phyloP scores from a whole-genome alignment of 2,888 invertebrate species.

The Apotomis turbidana region DNA sequence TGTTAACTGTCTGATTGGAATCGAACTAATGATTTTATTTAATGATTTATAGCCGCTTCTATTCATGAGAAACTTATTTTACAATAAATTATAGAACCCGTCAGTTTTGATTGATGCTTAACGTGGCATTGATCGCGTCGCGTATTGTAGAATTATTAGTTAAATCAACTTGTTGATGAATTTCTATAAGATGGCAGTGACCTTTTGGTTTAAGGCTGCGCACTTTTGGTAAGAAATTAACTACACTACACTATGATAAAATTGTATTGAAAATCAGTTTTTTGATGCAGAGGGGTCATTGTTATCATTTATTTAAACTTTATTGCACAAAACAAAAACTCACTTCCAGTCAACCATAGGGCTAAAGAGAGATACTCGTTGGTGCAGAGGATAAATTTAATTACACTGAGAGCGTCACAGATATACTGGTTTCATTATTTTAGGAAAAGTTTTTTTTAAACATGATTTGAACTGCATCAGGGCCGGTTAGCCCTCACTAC shows the following conservation, averaged over 20 bases:
- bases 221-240: neutral
- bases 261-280: too few species aligned
- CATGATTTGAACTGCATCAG: too few species aligned
- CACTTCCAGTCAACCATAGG: too few species aligned
- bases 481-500: too few species aligned
- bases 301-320: too few species aligned
- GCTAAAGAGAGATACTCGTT: too few species aligned
- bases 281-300: too few species aligned
- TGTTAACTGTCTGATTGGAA: conserved; percentile 28
- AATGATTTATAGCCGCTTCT: conserved; percentile 33
- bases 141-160: conserved; percentile 17
- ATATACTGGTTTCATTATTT: too few species aligned
- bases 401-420: too few species aligned
- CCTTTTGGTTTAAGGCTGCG: conserved; percentile 15
- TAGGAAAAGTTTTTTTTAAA: too few species aligned
- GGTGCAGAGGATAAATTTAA: too few species aligned
- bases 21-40: conserved; percentile 31
- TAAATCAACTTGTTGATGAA: conserved; percentile 16
- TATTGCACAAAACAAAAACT: too few species aligned
- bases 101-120: conserved; percentile 33
- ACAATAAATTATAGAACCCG: conserved; percentile 31
- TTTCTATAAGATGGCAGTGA: conserved; percentile 30
- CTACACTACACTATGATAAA: neutral
- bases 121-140: conserved; percentile 31
- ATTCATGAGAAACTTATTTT: conserved; percentile 32